phyloP scores from a whole-genome alignment of 92 coral and sea anemone genomes.

The Hydrozoanthus gracilis region DNA sequence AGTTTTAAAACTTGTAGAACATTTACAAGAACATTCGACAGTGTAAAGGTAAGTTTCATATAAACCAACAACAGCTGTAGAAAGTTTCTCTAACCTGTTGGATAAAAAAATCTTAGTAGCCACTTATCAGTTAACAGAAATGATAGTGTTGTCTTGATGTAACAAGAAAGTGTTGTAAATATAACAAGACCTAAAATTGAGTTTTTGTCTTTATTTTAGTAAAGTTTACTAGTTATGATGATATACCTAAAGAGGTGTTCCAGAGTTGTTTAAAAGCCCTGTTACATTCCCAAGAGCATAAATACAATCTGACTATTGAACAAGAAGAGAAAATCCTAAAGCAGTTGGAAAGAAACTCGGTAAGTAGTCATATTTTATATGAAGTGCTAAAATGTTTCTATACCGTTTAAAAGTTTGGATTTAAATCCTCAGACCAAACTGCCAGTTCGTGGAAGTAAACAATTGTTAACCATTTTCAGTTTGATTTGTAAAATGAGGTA shows the following conservation, averaged over 20 bases:
- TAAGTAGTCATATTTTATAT: neutral
- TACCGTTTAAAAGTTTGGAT: neutral
- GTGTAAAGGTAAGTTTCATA: too few relatives aligned
- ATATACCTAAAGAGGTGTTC: constrained; percentile 28
- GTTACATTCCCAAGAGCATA: constrained; percentile 16
- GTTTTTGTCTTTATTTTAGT: constrained; percentile 1
- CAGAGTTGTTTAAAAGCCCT: constrained; percentile 12
- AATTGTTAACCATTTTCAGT: too few relatives aligned
- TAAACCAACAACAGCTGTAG: too few relatives aligned
- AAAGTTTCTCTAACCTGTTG: too few relatives aligned
- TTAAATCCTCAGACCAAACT: too few relatives aligned
- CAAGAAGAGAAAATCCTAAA: constrained; percentile 39
- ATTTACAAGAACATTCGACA: too few relatives aligned
- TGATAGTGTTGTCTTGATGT: neutral
- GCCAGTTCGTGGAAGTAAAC: too few relatives aligned
- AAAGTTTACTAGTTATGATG: constrained; percentile 22
- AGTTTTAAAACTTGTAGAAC: too few relatives aligned
- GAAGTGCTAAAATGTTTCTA: neutral
- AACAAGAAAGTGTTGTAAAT: neutral
- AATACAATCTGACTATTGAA: constrained; percentile 13
- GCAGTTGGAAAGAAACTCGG: constrained; percentile 31
- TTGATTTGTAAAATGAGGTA: too few relatives aligned
- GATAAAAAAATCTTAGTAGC: too few relatives aligned
- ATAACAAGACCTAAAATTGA: too few relatives aligned
- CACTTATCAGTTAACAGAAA: too few relatives aligned